A percentile compares a stretch with the other conserved stretches of the same genome.
Evolutionary conservation across 2,888 invertebrate genomes (phyloP).

Genomic region (Cheilosia vulpina): DNA sequence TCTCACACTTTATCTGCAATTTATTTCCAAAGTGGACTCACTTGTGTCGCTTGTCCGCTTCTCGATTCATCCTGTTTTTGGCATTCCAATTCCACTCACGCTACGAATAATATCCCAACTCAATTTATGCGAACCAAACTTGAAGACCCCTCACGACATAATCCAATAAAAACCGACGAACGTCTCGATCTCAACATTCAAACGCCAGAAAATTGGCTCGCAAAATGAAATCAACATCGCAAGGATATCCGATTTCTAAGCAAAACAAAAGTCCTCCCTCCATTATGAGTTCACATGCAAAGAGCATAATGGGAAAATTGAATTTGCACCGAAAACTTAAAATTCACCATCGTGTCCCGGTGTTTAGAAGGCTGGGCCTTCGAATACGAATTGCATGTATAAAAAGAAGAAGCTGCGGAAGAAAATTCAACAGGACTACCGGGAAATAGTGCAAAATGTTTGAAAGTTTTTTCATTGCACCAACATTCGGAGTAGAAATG

Average conservation of each 20-base stretch:
- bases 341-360: slow-evolving; percentile 33
- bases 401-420: not conserved
- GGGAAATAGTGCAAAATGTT: slow-evolving; percentile 24
- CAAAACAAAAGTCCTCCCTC: slow-evolving; percentile 35
- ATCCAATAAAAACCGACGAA: slow-evolving; percentile 41
- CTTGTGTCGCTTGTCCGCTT: no score
- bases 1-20: no score
- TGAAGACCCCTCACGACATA: slow-evolving; percentile 33
- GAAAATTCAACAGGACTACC: slow-evolving; percentile 8
- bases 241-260: slow-evolving; percentile 50
- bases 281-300: slow-evolving; percentile 7
- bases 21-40: no score
- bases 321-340: slow-evolving; percentile 44
- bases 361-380: slow-evolving; percentile 14
- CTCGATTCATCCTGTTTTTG: no score
- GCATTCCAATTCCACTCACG: no score
- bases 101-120: slow-evolving; percentile 1
- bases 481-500: not conserved
- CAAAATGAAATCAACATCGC: slow-evolving; percentile 66
- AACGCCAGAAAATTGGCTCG: slow-evolving; percentile 40
- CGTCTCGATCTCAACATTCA: slow-evolving; percentile 28
- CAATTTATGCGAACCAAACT: slow-evolving; percentile 34
- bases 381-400: not conserved
- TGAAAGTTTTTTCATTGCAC: slow-evolving; percentile 13
- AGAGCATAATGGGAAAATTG: slow-evolving; percentile 44